A percentile compares a stretch with the other conserved stretches of the same genome.
Conservation (phyloP, 2,797 vertebrate genomes). For the Phrynocephalus guinanensis region DNA sequence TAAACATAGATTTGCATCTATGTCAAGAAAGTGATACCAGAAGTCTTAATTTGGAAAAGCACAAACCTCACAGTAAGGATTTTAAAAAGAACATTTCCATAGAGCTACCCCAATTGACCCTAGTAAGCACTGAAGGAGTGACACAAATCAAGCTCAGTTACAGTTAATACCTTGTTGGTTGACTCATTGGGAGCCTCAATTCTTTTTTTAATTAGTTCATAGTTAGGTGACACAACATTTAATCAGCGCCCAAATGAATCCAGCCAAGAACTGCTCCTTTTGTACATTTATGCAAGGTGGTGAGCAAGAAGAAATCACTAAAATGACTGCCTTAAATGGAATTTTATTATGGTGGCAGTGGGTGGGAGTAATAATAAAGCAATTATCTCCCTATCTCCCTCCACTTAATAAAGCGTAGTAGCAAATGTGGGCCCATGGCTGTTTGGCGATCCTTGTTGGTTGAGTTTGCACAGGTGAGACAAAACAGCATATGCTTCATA, state of each 20-base stretch:
- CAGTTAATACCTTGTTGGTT: slow-evolving; percentile 68
- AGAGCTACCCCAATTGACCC: slow-evolving; percentile 28
- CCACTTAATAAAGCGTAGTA: slow-evolving; percentile 61
- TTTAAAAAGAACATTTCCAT: slow-evolving; percentile 1
- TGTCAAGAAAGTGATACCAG: slow-evolving; percentile 7
- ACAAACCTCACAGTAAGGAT: not conserved
- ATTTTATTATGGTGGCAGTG: slow-evolving; percentile 72
- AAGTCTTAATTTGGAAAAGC: slow-evolving; percentile 35
- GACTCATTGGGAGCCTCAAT: slow-evolving; percentile 68
- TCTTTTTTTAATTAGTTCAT: slow-evolving; percentile 79
- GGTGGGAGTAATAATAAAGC: slow-evolving; percentile 64
- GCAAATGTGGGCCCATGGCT: slow-evolving; percentile 55
- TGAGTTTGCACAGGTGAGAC: slow-evolving; percentile 22
- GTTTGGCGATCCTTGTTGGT: slow-evolving; percentile 53
- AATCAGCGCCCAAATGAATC: slow-evolving; percentile 80
- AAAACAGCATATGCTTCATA: not conserved
- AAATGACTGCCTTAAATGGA: slow-evolving; percentile 77
- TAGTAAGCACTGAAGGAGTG: not conserved
- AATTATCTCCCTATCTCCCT: slow-evolving; percentile 66
- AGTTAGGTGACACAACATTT: slow-evolving; percentile 79
- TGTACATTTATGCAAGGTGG: slow-evolving; percentile 47
- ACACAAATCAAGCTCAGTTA: slow-evolving; percentile 39
- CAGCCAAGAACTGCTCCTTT: slow-evolving; percentile 69
- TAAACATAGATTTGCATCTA: not conserved
- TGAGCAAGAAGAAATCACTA: slow-evolving; percentile 70